A percentile compares a stretch with the other conserved stretches of the same genome.
These are phyloP conservation scores for Sphaerophoria rueppellii DNA, from an alignment of 2,888 invertebrate species.

Conservation along the genomic window DNA sequence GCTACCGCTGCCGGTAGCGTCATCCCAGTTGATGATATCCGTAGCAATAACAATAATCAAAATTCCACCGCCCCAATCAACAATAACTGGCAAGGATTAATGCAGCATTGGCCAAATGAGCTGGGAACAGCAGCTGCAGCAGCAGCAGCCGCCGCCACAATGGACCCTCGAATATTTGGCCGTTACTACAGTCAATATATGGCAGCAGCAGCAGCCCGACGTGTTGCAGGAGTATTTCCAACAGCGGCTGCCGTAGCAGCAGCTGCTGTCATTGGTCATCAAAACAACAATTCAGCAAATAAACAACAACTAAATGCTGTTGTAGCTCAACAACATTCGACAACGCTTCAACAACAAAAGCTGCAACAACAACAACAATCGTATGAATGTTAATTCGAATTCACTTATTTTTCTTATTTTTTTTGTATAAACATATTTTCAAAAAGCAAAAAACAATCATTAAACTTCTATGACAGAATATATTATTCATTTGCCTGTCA, in stretches of 20 bases:
- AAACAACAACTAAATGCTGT: slow-evolving; percentile 31
- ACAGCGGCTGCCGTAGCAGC: slow-evolving; percentile 69
- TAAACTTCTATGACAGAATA: slow-evolving; percentile 4
- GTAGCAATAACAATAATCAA: slow-evolving; percentile 45
- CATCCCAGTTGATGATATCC: background rate
- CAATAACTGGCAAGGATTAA: slow-evolving; percentile 73
- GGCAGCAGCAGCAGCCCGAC: slow-evolving; percentile 78
- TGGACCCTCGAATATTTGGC: slow-evolving; percentile 79
- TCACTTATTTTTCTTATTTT: too few species aligned
- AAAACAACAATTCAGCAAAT: slow-evolving; percentile 35
- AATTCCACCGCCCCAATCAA: slow-evolving; percentile 47
- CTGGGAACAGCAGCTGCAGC: slow-evolving; percentile 69
- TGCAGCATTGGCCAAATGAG: slow-evolving; percentile 75
- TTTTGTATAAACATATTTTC: too few species aligned
- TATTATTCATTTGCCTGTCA: slow-evolving; percentile 1
- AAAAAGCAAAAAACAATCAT: too few species aligned
- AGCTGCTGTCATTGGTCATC: slow-evolving; percentile 55
- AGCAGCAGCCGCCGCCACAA: slow-evolving; percentile 72
- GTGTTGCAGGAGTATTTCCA: slow-evolving; percentile 73
- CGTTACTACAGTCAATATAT: slow-evolving; percentile 81
- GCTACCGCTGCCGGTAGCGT: slow-evolving; percentile 8
- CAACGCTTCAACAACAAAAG: slow-evolving; percentile 29
- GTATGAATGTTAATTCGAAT: slow-evolving; percentile 57
- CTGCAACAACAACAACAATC: slow-evolving; percentile 49
- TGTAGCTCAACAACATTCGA: slow-evolving; percentile 22